These are phyloP conservation scores for Phylloscopus trochilus DNA, from an alignment of 2,113 vertebrate species.

Conservation along the genomic window DNA sequence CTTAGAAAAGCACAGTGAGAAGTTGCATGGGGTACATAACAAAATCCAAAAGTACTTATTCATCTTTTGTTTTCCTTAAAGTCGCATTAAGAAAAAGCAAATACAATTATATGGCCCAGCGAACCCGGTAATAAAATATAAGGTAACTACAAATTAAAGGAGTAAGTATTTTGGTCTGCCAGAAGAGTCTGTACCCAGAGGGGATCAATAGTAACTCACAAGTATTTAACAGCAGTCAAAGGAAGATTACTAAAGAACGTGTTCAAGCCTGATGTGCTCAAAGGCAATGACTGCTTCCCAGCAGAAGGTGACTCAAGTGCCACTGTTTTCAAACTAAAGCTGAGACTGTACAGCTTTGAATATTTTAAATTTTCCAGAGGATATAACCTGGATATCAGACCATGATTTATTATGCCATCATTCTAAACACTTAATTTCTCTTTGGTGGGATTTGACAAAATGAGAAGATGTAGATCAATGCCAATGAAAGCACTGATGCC, in stretches of 20 bases:
- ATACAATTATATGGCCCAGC: not conserved
- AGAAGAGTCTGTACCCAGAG: conserved; percentile 43
- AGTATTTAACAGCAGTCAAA: conserved; percentile 11
- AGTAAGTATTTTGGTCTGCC: not conserved
- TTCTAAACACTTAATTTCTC: not conserved
- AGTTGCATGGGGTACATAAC: not conserved
- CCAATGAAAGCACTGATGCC: not conserved
- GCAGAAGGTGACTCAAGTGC: conserved; percentile 9
- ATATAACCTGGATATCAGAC: not conserved
- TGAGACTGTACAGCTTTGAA: accelerated
- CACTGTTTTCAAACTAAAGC: not conserved
- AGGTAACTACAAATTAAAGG: conserved; percentile 47
- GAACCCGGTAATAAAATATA: conserved; percentile 26
- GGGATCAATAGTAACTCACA: conserved; percentile 34
- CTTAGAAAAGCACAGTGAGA: not conserved
- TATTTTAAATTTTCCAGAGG: not conserved
- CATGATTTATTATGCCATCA: not conserved
- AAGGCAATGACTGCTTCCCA: conserved; percentile 2
- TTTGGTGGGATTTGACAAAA: not conserved
- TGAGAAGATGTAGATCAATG: not conserved
- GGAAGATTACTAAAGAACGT: not conserved
- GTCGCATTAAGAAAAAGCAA: not conserved
- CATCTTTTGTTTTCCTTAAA: not conserved
- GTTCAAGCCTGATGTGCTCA: not conserved
- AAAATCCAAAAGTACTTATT: not conserved